Evolutionary conservation across 2,888 invertebrate species (phyloP).

Genomic region (Lymantria dispar): DNA sequence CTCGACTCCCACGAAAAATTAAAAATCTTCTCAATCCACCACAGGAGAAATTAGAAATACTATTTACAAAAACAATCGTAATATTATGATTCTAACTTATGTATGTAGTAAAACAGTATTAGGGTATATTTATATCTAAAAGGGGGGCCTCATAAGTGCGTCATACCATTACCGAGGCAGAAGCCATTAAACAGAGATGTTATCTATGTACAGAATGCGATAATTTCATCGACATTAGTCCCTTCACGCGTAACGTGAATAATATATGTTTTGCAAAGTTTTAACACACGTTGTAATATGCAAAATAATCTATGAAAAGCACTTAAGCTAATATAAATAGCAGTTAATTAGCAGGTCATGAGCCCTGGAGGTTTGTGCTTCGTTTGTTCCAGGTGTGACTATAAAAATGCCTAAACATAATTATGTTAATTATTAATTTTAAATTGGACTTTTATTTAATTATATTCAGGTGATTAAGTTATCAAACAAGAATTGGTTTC

Average conservation of each 20-base stretch:
- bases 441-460: neutral
- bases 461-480: too few relatives aligned
- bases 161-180: slow-evolving; percentile 9
- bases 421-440: neutral
- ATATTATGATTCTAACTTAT: neutral
- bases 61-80: too few relatives aligned
- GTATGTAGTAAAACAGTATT: too few relatives aligned
- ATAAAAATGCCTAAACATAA: neutral
- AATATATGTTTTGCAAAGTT: slow-evolving; percentile 3
- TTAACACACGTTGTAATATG: neutral
- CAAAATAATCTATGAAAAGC: neutral
- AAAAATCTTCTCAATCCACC: too few relatives aligned
- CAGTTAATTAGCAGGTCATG: neutral
- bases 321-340: neutral
- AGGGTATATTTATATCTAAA: too few relatives aligned
- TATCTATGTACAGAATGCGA: slow-evolving; percentile 9
- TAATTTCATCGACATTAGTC: slow-evolving; percentile 14
- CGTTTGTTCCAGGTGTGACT: neutral
- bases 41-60: too few relatives aligned
- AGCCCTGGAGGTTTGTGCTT: neutral
- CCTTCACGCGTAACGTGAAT: slow-evolving; percentile 8
- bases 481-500: too few relatives aligned
- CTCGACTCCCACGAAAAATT: too few relatives aligned
- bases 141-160: neutral
- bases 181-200: slow-evolving; percentile 7